Base-by-base conservation (phyloP, 1,140 invertebrate species). In the Tetramorium parvispinum region DNA sequence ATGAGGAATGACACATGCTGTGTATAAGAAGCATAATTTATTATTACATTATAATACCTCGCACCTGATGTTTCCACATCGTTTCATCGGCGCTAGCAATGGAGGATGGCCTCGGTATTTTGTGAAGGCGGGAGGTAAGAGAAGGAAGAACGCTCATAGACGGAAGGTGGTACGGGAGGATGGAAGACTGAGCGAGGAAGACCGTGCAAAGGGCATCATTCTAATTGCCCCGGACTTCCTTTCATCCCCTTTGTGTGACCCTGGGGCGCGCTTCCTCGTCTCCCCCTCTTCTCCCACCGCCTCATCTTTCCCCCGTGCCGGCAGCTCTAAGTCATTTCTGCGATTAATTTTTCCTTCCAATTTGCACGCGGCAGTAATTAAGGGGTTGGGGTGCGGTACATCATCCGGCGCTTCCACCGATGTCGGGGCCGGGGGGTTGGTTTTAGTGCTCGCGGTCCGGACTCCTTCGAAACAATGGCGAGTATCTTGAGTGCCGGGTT, bases 281-380 rank as follows among this genome's bases (percentile, higher is more conserved):
- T 92, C 91, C 87, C 91, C 92, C 88, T 43, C 73, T 83, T 68
- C 59, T 70, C 85, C 83, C 75, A 78, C 55, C 68, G 63, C 79
- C 78, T 71, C 49, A 46, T 63, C 78, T 83, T 83, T 85, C 68
- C 82, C 51, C 77, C 86, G 83, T 79, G 82, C 79, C 91, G 91
- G 89, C 89, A 91, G 92, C 94, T 95, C 94, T 95, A 95, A 95
- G 95, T 95, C 95, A 95, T 95, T 95, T 95, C 94, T 95, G 94
- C 95, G 95, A 95, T 95, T 95, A 95, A 95, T 95, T 95, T 95
- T 95, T 95, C 94, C 95, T 95, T 95, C 94, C 95, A 95, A 95
- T 95, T 95, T 95, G 95, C 95, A 95, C 95, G 94, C 95, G 95
- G 94, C 94, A 95, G 95, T 95, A 95, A 95, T 95, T 95, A 95